Evolutionary conservation across 2,888 invertebrate species (phyloP).

Genomic region (Caenorhabditis doughertyi): DNA sequence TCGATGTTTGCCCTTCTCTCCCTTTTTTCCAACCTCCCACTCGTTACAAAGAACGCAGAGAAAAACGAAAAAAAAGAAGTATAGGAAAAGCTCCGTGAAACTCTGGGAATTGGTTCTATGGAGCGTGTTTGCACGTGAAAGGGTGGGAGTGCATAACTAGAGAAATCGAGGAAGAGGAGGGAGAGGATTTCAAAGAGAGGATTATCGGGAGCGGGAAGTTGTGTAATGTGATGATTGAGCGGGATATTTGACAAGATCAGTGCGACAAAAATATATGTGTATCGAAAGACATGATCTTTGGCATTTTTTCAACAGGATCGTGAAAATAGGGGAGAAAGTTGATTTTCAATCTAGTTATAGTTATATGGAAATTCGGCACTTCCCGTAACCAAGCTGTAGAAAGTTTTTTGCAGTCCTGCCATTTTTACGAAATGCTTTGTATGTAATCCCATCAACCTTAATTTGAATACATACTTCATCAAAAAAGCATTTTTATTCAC

Average conservation of each 20-base stretch:
- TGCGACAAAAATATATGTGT: background rate
- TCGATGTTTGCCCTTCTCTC: conserved; percentile 15
- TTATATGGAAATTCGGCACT: too few species aligned
- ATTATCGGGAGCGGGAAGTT: conserved; percentile 9
- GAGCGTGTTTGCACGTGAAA: conserved; percentile 17
- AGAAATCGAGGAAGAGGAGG: conserved; percentile 7
- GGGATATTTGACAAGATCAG: background rate
- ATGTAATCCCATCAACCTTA: too few species aligned
- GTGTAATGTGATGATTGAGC: conserved; percentile 29
- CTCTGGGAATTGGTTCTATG: conserved; percentile 8
- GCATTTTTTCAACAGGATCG: too few species aligned
- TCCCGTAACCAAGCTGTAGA: too few species aligned
- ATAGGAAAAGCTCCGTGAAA: conserved; percentile 1
- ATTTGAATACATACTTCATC: too few species aligned
- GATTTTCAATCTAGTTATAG: too few species aligned
- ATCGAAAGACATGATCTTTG: too few species aligned
- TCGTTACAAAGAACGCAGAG: conserved; percentile 5
- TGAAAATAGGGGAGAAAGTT: too few species aligned
- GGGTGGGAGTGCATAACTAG: background rate
- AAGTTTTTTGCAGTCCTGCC: too few species aligned
- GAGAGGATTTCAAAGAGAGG: conserved; percentile 4
- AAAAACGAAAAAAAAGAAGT: too few species aligned
- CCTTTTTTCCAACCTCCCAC: conserved; percentile 6
- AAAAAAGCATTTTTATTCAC: too few species aligned
- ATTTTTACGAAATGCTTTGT: too few species aligned